Percentiles rank a stretch among this genome's conserved stretches.
phyloP scores from a whole-genome alignment of 1,140 invertebrate species.

The Lutraria rhynchaena region DNA sequence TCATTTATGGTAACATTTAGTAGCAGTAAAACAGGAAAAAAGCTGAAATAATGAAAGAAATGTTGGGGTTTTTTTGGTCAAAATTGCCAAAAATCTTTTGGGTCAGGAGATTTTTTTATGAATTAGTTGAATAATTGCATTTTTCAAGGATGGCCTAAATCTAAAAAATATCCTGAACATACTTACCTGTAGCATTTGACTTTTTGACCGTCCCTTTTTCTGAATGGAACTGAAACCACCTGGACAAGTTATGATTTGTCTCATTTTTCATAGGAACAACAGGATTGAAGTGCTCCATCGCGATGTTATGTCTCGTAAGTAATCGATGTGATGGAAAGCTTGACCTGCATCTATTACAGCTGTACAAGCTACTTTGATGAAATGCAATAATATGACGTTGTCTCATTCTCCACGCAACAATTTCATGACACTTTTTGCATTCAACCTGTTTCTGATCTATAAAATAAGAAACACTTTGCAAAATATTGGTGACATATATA shows the following conservation, averaged over 20 bases:
- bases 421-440: conserved; percentile 10
- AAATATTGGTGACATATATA: too few relatives aligned
- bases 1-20: too few relatives aligned
- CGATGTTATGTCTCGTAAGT: not conserved
- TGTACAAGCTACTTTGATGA: not conserved
- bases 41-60: too few relatives aligned
- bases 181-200: not conserved
- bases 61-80: too few relatives aligned
- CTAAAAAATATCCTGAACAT: too few relatives aligned
- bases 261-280: not conserved
- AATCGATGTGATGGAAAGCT: not conserved
- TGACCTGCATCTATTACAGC: not conserved
- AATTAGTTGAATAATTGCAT: too few relatives aligned
- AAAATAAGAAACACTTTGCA: not conserved
- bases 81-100: too few relatives aligned
- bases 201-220: not conserved
- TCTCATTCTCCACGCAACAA: not conserved
- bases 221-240: conserved; percentile 7
- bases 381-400: not conserved
- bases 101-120: too few relatives aligned
- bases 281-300: not conserved
- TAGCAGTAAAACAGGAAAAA: too few relatives aligned
- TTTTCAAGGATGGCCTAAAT: too few relatives aligned
- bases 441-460: not conserved
- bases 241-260: not conserved